Conservation (phyloP, 2,113 vertebrate genomes). For the Collichthys lucidus region DNA sequence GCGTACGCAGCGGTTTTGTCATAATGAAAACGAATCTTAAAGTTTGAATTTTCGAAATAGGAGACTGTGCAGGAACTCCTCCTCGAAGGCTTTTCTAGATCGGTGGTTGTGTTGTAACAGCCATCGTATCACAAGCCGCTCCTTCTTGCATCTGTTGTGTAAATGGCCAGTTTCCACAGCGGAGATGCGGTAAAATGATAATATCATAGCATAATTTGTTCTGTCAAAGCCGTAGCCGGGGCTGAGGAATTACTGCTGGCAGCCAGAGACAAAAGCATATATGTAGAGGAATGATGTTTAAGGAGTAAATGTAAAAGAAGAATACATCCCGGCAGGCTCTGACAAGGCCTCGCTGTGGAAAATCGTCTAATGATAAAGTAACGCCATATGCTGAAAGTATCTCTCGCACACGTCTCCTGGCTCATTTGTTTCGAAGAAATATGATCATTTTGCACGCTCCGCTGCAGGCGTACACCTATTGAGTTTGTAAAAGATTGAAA, state of each 20-base stretch:
- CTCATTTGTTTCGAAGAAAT: constrained; percentile 59
- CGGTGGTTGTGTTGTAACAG: constrained; percentile 74
- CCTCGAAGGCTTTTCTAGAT: neutral
- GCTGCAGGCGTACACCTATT: constrained; percentile 47
- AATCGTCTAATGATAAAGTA: constrained; percentile 60
- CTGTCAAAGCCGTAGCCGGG: constrained; percentile 26
- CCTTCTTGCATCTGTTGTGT: constrained; percentile 25
- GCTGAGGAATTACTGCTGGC: constrained; percentile 55
- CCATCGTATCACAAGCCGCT: constrained; percentile 17
- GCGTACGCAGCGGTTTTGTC: neutral
- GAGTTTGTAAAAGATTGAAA: constrained; percentile 56
- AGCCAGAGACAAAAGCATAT: constrained; percentile 40
- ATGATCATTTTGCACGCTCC: constrained; percentile 41
- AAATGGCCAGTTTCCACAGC: constrained; percentile 31
- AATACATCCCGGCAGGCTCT: constrained; percentile 32
- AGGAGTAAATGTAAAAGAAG: constrained; percentile 20
- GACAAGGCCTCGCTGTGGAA: constrained; percentile 34
- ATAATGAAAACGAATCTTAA: neutral
- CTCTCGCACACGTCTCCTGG: constrained; percentile 33
- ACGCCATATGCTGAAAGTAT: constrained; percentile 22
- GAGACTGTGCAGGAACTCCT: constrained; percentile 1
- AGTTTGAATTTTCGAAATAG: neutral
- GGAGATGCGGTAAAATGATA: constrained; percentile 28
- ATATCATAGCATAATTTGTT: constrained; percentile 49
- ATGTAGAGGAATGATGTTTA: constrained; percentile 49